Base-by-base conservation (phyloP, 2,113 vertebrate genomes). In the Toxostoma redivivum region DNA sequence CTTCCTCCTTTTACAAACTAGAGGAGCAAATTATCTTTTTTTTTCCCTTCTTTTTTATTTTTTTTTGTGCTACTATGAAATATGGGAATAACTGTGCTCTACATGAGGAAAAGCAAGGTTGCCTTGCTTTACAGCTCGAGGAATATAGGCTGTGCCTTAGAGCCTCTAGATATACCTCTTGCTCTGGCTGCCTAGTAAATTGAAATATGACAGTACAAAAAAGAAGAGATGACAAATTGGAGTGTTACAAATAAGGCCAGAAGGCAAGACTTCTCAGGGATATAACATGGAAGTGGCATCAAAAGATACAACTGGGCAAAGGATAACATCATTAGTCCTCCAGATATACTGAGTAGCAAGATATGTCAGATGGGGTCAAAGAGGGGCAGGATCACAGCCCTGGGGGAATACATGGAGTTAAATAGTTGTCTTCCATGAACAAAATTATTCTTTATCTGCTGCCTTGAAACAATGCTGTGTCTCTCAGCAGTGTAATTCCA, bases 201-300 rank as follows among this genome's bases (percentile, higher is more conserved):
- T 84, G 89, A 92, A 95, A 81, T 65, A 72, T 33, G 57, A 81
- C 61, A 87, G 58, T 5, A 70, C 23, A 87, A 47, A 81, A 88
- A 56, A 82, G 45, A 91, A 67, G 35, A 86, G 45, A 79, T 38
- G 53, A 92, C 66, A 92, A 85, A 92, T 19, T 22, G 35, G 14
- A 79, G 62, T 71, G 37, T 72, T 56, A 95, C 7, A 5, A 81
- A 51, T 19, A 84, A 81, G 57, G 40, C 56, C 40, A 86, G 83
- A 83, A 91, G 69, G 69, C 64, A 87, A 45, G 66, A 58, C 37
- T 67, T 86, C 69, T 73, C n/a, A 22, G n/a, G 31, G 31, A 79
- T 79, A 71, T 81, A 78, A 86, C 78, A 74, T 10, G 35, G 60
- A 83, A 66, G 51, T 51, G 51, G 33, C 12, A 14, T 66, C 30